These are phyloP conservation scores for Sceloporus undulatus DNA, from an alignment of 2,113 vertebrate species.

Conservation along the genomic window DNA sequence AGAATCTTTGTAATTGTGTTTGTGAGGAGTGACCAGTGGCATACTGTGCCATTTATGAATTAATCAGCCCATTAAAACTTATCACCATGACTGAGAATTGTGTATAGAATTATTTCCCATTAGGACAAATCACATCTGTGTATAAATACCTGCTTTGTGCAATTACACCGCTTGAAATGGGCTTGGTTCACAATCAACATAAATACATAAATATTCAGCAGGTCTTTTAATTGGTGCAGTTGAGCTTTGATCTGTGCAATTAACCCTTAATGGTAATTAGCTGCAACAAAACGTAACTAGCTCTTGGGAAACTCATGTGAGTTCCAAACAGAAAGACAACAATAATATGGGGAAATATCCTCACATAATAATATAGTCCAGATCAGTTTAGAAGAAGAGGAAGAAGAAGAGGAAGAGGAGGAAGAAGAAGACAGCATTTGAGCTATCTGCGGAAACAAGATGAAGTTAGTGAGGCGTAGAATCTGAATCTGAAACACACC, in stretches of 20 bases:
- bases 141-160: background rate
- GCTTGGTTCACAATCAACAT: no score
- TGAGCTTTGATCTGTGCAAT: background rate
- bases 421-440: background rate
- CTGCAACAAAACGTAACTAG: slow-evolving; percentile 38
- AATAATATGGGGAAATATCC: background rate
- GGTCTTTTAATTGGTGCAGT: background rate
- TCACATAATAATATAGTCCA: background rate
- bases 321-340: background rate
- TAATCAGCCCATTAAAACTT: background rate
- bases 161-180: background rate
- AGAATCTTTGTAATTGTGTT: no score
- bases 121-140: background rate
- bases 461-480: background rate
- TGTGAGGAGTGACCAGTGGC: no score
- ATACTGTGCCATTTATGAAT: background rate
- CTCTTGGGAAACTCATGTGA: slow-evolving; percentile 9
- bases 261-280: slow-evolving; percentile 35
- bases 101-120: background rate
- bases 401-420: background rate
- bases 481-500: no score
- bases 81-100: background rate
- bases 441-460: background rate
- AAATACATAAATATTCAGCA: background rate
- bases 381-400: background rate